phyloP scores from a whole-genome alignment of 2,113 vertebrate species.

The Phylloscopus whistleri region DNA sequence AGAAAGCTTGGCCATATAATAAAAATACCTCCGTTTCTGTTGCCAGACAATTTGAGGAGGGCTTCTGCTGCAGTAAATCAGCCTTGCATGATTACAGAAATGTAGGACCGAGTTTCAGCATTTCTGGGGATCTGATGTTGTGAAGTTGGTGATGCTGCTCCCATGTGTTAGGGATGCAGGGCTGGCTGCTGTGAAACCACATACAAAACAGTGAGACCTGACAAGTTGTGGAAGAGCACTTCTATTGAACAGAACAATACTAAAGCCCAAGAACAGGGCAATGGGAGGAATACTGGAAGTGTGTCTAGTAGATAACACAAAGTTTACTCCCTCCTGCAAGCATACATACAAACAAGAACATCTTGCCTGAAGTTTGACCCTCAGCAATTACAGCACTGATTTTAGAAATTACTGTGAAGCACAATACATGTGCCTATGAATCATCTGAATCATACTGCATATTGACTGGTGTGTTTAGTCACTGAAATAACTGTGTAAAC shows the following conservation, averaged over 20 bases:
- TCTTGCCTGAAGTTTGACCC: not conserved
- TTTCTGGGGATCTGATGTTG: not conserved
- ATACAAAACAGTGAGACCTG: not conserved
- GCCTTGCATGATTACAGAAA: not conserved
- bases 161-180: not conserved
- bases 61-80: not conserved
- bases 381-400: not conserved
- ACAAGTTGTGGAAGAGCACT: not conserved
- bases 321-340: not conserved
- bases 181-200: not conserved
- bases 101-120: not conserved
- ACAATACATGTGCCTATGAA: not conserved
- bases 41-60: not conserved
- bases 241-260: not conserved
- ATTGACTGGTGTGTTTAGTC: not conserved
- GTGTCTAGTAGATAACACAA: not conserved
- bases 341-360: not conserved
- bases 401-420: not conserved
- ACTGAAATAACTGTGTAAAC: not conserved
- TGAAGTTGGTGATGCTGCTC: not conserved
- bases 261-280: not conserved
- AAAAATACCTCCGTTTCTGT: slow-evolving; percentile 10
- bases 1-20: not conserved
- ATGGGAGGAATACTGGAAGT: not conserved
- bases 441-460: not conserved